Conservation (phyloP, 2,888 invertebrate genomes). For the Ochlodes sylvanus region DNA sequence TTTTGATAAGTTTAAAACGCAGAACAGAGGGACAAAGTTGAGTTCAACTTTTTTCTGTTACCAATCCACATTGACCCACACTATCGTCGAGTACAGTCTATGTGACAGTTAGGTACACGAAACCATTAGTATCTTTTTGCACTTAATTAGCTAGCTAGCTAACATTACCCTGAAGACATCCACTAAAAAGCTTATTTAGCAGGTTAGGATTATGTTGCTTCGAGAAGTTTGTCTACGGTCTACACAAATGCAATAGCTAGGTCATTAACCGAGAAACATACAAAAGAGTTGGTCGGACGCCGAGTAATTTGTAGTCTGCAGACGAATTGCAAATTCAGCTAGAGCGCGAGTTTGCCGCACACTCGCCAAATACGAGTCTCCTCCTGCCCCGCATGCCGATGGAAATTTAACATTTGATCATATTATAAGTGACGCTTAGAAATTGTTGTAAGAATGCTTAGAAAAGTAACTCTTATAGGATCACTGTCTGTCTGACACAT, state of each 20-base stretch:
- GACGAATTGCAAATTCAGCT: constrained; percentile 55
- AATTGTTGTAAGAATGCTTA: not conserved
- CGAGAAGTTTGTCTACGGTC: constrained; percentile 50
- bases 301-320: constrained; percentile 57
- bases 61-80: no score
- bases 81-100: no score
- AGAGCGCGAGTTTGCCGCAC: constrained; percentile 51
- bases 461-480: no score
- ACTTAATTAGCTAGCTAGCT: no score
- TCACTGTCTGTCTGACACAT: no score
- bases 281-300: constrained; percentile 68
- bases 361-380: constrained; percentile 59
- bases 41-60: no score
- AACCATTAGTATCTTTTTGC: no score
- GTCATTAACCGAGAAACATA: constrained; percentile 77
- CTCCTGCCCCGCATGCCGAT: constrained; percentile 52
- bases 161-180: no score
- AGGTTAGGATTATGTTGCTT: constrained; percentile 9
- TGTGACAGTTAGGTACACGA: no score
- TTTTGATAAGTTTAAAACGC: no score
- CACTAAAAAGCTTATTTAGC: not conserved
- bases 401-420: constrained; percentile 50
- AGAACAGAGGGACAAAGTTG: no score
- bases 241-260: constrained; percentile 71
- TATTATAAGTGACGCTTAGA: constrained; percentile 2